Evolutionary conservation across 2,113 vertebrate species (phyloP).

Genomic region (Tonatia bakeri): DNA sequence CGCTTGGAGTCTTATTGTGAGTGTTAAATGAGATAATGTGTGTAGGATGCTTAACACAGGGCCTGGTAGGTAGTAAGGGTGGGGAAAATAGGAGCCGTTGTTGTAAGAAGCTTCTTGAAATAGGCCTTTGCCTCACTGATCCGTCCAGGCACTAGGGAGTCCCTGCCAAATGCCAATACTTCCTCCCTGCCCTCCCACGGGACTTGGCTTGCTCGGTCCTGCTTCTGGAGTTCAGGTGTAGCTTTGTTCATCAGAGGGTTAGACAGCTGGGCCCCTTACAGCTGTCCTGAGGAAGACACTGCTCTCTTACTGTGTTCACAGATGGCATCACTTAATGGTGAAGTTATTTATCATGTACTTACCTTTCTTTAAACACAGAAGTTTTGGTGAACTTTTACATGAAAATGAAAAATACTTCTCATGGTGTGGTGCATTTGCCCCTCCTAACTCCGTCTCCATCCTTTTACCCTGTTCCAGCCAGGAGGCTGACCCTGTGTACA

Average conservation of each 20-base stretch:
- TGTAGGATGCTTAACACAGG: background rate
- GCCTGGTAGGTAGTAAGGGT: background rate
- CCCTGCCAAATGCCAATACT: background rate
- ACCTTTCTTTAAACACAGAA: background rate
- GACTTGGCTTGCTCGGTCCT: background rate
- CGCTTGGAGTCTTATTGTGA: background rate
- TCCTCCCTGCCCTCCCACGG: fast-evolving
- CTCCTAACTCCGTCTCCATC: background rate
- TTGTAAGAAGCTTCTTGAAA: background rate
- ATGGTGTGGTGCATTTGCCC: background rate
- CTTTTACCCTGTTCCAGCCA: background rate
- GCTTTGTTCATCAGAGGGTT: background rate
- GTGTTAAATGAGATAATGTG: background rate
- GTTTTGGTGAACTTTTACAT: background rate
- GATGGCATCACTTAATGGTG: background rate
- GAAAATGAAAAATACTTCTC: background rate
- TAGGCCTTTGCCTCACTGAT: background rate
- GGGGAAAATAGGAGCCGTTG: background rate
- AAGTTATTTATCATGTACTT: background rate
- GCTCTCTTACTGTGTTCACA: background rate
- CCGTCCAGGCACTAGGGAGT: background rate
- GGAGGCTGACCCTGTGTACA: background rate
- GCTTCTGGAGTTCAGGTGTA: background rate
- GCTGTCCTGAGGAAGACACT: background rate
- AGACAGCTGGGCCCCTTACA: background rate